Conservation (phyloP, 2,113 vertebrate genomes). For the Anas platyrhynchos region DNA sequence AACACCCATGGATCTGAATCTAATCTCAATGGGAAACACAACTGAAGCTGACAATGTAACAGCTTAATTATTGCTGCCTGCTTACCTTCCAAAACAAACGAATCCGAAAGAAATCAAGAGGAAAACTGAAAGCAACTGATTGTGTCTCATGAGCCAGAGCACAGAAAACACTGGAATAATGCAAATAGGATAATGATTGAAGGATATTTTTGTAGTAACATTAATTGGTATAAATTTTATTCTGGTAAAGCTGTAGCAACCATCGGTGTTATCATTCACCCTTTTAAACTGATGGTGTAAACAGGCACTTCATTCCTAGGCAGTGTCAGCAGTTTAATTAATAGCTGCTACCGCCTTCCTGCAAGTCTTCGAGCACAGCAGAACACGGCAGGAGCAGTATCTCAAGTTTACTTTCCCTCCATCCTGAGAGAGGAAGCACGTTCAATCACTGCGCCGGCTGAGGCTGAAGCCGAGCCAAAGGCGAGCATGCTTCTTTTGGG, state of each 20-base stretch:
- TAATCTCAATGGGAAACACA: not conserved
- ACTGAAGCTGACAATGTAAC: not conserved
- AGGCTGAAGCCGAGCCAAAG: not conserved
- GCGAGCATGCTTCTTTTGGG: not conserved
- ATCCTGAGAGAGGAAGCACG: not conserved
- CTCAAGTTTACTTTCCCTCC: not conserved
- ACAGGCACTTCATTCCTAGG: not conserved
- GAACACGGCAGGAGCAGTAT: not conserved
- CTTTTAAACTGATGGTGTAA: not conserved
- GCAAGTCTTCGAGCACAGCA: not conserved
- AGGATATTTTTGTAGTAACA: not conserved
- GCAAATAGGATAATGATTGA: not conserved
- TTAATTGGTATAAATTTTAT: not conserved
- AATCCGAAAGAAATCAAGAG: not conserved
- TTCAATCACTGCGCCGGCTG: accelerated
- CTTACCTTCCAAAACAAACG: slow-evolving; percentile 20
- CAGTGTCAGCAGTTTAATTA: not conserved
- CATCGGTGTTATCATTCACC: not conserved
- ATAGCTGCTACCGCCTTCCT: not conserved
- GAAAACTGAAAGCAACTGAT: not conserved
- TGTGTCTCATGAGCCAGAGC: not conserved
- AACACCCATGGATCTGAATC: not conserved
- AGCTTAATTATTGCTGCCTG: not conserved
- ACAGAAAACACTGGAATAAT: not conserved
- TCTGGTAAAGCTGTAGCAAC: not conserved